Evolutionary conservation across 2,113 vertebrate genomes (phyloP), one percentile per base, ranked within the genome.

Genomic region (Sinocyclocheilus anshuiensis): DNA sequence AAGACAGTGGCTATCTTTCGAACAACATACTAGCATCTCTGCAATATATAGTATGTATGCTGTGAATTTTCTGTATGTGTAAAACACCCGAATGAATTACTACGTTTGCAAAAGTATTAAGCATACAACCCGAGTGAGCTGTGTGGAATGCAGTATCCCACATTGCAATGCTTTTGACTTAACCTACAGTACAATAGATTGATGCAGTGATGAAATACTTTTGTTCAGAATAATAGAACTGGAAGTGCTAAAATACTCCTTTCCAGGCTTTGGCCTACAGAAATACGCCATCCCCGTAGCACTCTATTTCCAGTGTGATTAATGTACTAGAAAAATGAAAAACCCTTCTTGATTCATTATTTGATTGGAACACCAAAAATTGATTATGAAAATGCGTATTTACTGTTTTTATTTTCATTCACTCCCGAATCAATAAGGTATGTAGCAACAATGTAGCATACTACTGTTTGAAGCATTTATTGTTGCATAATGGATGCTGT

Each of bases 401-500:
- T 69, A 69, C 6, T 1, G 1, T 29, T 29, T 33, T 71, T 39
- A 20, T 71, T 71, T 71, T 18, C 53, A 53, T 53, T 55, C 1
- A 59, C 55, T 22, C 20, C 55, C 7, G 55, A 59, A 59, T 59
- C 2, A 59, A 59, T 59, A 36, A 39, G 18, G 20, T 39, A 39
- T 72, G 71, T 74, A 72, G 69, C 36, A 39, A 72, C 36, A 57
- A 33, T n/a, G 69, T 72, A 74, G 71, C 36, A 42, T n/a, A 13
- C 36, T n/a, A 42, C 29, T 10, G 69, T 39, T 39, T 39, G 9
- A 42, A 42, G 39, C 36, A 42, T 42, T 72, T 72, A n/a, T 42
- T 22, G 1, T 72, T 72, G 33, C 8, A 72, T 72, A 42, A 42
- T 72, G 69, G 8, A 72, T 42, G 36, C 69, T 11, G 69, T 71